Evolutionary conservation across 1,140 invertebrate species (phyloP).

Genomic region (Holcopasites calliopsidis): DNA sequence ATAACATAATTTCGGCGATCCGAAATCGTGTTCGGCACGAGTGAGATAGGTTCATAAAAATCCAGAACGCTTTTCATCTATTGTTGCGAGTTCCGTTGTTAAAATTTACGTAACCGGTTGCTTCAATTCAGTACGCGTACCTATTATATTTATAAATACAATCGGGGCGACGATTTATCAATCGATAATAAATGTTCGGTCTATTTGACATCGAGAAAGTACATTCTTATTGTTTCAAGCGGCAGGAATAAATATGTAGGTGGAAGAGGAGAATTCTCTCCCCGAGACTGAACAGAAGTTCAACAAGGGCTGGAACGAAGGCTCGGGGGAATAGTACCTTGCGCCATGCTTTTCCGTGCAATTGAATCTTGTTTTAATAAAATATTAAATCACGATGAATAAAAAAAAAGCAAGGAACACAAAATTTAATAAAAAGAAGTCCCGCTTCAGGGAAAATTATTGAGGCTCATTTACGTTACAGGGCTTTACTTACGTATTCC

Average conservation of each 20-base stretch:
- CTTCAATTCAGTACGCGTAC: no score
- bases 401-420: not conserved
- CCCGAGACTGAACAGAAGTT: slow-evolving; percentile 58
- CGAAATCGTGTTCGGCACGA: not conserved
- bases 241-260: not conserved
- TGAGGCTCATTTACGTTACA: no score
- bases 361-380: not conserved
- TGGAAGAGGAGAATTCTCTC: slow-evolving; percentile 29
- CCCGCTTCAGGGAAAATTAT: no score
- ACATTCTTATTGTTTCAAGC: not conserved
- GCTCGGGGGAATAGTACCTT: slow-evolving; percentile 36
- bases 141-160: no score
- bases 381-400: not conserved
- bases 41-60: no score
- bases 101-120: no score
- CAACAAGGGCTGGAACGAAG: slow-evolving; percentile 58
- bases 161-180: no score
- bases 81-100: no score
- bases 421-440: no score
- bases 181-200: no score
- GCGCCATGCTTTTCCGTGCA: slow-evolving; percentile 53
- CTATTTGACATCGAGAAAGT: not conserved
- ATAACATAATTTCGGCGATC: not conserved
- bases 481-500: no score
- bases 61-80: no score